These are phyloP conservation scores for Fistularia commersonii DNA, from an alignment of 2,797 vertebrate genomes.

Conservation along the genomic window DNA sequence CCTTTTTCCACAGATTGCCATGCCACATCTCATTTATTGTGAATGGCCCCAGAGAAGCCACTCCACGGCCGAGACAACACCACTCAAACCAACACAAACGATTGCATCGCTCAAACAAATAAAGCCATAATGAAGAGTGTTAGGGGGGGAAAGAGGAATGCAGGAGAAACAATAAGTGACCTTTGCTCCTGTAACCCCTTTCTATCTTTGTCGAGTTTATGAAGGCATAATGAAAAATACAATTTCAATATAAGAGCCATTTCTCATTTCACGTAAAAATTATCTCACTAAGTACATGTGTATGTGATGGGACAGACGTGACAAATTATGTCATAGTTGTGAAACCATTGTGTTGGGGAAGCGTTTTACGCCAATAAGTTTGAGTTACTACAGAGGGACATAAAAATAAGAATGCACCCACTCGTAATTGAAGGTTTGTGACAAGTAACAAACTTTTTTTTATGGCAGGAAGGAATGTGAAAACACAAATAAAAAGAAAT, in stretches of 20 bases:
- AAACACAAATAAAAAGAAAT: no score
- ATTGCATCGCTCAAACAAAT: slow-evolving; percentile 57
- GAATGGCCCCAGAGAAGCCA: slow-evolving; percentile 29
- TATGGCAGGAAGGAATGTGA: no score
- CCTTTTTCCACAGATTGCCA: slow-evolving; percentile 60
- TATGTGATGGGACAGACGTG: slow-evolving; percentile 13
- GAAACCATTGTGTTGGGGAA: no score
- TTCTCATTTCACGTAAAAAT: slow-evolving; percentile 37
- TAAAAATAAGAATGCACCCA: no score
- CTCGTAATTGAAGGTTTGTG: no score
- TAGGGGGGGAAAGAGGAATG: slow-evolving; percentile 17
- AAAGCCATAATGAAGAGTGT: slow-evolving; percentile 50
- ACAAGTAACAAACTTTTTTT: no score
- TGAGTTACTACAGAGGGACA: no score
- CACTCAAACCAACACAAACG: slow-evolving; percentile 18
- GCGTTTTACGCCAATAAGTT: no score
- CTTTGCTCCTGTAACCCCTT: slow-evolving; percentile 49
- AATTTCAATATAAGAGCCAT: slow-evolving; percentile 60
- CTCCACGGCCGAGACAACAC: slow-evolving; percentile 28
- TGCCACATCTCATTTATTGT: slow-evolving; percentile 67
- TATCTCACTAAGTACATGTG: not conserved
- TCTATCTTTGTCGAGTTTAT: slow-evolving; percentile 28
- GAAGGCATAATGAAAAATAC: slow-evolving; percentile 55
- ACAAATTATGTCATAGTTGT: no score
- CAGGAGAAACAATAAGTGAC: slow-evolving; percentile 57